These are phyloP conservation scores for Leuciscus waleckii DNA, from an alignment of 2,797 vertebrate genomes.

Conservation along the genomic window DNA sequence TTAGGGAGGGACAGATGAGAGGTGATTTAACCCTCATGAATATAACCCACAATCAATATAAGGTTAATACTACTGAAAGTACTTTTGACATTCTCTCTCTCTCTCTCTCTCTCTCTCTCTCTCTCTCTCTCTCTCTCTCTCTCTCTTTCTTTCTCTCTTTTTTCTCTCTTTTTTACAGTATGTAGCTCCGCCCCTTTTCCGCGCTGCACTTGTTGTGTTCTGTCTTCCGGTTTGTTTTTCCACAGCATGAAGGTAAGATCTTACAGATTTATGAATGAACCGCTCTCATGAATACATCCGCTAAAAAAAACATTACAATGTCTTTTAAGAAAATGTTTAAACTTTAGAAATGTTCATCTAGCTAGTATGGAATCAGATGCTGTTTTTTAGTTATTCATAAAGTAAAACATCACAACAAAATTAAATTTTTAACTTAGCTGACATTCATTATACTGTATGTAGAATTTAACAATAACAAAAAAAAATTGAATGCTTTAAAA, in stretches of 20 bases:
- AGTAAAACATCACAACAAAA: background rate
- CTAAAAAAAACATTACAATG: too few relatives aligned
- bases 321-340: background rate
- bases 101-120: background rate
- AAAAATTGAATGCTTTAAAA: background rate
- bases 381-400: background rate
- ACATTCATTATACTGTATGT: background rate
- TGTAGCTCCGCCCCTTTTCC: too few relatives aligned
- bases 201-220: too few relatives aligned
- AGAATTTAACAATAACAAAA: background rate
- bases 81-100: constrained; percentile 10
- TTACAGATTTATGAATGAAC: too few relatives aligned
- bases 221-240: too few relatives aligned
- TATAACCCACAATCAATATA: constrained; percentile 54
- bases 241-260: too few relatives aligned
- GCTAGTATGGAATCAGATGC: background rate
- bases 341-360: background rate
- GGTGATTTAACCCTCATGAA: constrained; percentile 54
- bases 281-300: too few relatives aligned
- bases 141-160: background rate
- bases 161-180: too few relatives aligned
- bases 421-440: background rate
- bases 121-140: background rate
- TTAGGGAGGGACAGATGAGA: constrained; percentile 37
- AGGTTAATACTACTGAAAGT: constrained; percentile 49